These are phyloP conservation scores for Drosophila pullipes DNA, from an alignment of 2,888 invertebrate genomes.

Conservation along the genomic window DNA sequence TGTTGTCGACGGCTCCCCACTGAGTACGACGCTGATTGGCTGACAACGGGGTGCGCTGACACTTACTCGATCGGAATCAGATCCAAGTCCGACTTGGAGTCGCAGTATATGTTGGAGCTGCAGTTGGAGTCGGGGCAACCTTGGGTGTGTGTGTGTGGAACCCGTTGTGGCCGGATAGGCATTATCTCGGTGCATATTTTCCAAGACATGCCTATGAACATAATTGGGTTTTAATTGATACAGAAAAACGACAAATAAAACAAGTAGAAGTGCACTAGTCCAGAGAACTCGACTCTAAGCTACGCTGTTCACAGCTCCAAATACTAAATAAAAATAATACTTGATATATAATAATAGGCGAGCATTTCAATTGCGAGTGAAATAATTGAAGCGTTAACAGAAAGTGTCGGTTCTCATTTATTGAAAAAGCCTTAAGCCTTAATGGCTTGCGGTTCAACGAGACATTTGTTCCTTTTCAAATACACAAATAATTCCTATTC, in stretches of 20 bases:
- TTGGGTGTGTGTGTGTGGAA: constrained; percentile 39
- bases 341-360: neutral
- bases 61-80: constrained; percentile 16
- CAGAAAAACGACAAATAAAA: constrained; percentile 50
- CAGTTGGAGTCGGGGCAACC: constrained; percentile 23
- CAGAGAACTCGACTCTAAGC: neutral
- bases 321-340: neutral
- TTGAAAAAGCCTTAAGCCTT: neutral
- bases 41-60: constrained; percentile 50
- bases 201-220: constrained; percentile 62
- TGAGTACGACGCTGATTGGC: constrained; percentile 49
- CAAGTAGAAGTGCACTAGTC: neutral
- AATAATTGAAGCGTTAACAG: neutral
- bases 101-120: constrained; percentile 11
- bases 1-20: constrained; percentile 45
- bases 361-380: neutral
- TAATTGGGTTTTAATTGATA: constrained; percentile 74
- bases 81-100: constrained; percentile 17
- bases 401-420: neutral
- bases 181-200: constrained; percentile 66
- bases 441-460: neutral
- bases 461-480: neutral
- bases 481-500: neutral
- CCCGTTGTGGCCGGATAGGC: constrained; percentile 71
- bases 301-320: neutral